These are phyloP conservation scores for Enteromius argenteus DNA, from an alignment of 2,797 vertebrate genomes.

Conservation along the genomic window DNA sequence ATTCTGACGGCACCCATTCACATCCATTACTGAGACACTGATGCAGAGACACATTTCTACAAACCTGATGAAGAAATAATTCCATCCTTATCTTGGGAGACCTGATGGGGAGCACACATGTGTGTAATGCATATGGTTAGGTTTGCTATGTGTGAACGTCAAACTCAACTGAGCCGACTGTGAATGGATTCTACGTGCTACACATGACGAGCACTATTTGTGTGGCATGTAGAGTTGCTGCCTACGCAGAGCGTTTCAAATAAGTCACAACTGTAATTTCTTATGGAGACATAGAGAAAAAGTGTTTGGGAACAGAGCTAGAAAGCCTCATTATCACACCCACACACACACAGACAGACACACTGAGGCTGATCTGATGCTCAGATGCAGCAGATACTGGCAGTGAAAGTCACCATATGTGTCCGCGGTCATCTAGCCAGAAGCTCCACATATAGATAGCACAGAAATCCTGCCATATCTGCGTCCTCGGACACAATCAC, in stretches of 20 bases:
- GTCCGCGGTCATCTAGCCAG: background rate
- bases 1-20: too few relatives aligned
- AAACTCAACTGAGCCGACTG: background rate
- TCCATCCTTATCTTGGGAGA: too few relatives aligned
- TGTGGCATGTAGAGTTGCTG: background rate
- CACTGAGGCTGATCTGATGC: background rate
- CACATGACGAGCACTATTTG: background rate
- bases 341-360: constrained; percentile 3
- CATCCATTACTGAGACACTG: too few relatives aligned
- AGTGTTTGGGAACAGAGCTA: background rate
- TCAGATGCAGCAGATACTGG: background rate
- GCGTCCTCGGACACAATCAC: background rate
- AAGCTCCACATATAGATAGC: background rate
- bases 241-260: background rate
- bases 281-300: background rate
- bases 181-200: background rate
- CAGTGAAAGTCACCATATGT: background rate
- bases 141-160: background rate
- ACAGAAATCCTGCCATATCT: constrained; percentile 1
- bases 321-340: background rate
- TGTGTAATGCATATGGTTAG: background rate
- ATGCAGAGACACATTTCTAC: too few relatives aligned
- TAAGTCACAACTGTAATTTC: background rate
- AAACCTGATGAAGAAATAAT: too few relatives aligned
- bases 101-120: background rate